A percentile compares a stretch with the other conserved stretches of the same genome.
Conservation (phyloP, 2,113 vertebrate species). For the Mesoclemmys tuberculata region DNA sequence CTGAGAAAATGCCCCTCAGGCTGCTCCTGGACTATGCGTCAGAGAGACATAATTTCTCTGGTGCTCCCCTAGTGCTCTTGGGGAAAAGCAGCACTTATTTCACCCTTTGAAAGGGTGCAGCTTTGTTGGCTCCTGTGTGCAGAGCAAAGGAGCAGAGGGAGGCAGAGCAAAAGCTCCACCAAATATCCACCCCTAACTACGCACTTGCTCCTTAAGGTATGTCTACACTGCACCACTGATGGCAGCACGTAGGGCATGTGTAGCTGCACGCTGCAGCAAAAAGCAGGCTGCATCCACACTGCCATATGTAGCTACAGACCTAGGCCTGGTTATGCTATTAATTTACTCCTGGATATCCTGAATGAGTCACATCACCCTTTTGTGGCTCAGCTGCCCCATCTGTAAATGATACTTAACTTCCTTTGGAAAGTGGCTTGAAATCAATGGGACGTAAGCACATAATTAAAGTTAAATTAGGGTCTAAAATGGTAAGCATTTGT, state of each 20-base stretch:
- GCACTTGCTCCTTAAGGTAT: not conserved
- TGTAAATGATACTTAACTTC: not conserved
- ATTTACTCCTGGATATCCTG: rapidly evolving
- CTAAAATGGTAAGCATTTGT: not conserved
- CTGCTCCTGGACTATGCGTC: no score
- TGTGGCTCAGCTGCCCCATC: not conserved
- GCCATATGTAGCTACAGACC: not conserved
- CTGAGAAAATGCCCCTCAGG: not conserved
- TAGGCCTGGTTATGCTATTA: not conserved
- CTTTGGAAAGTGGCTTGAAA: not conserved
- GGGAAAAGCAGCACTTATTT: not conserved
- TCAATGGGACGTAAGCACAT: not conserved
- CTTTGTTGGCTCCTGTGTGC: not conserved
- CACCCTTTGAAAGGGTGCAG: not conserved
- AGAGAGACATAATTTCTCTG: not conserved
- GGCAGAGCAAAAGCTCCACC: not conserved
- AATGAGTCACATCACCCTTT: not conserved
- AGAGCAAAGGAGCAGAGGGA: not conserved
- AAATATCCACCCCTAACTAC: not conserved
- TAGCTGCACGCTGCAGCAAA: not conserved
- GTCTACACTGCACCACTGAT: no score
- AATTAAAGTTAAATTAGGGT: not conserved
- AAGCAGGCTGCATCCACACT: not conserved
- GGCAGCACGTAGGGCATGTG: not conserved
- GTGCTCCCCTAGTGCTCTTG: not conserved